Conservation (phyloP, 30 jellyfish, hydroid and myxozoan genomes). For the Cassiopea andromeda region DNA sequence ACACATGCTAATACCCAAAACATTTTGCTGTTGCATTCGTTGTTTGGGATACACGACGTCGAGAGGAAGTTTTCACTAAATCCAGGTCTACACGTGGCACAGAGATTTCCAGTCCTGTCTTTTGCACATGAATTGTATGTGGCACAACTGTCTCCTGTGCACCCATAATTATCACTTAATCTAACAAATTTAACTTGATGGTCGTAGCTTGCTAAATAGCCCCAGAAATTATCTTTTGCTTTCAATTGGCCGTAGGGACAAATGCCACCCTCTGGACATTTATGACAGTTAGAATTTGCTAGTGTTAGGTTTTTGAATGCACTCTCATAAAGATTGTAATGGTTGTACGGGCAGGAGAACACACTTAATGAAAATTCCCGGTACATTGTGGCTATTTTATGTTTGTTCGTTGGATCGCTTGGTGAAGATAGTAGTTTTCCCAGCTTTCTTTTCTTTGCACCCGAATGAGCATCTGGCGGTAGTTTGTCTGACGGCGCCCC, state of each 20-base stretch:
- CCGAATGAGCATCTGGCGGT: not conserved
- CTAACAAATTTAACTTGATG: constrained; percentile 9
- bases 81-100: constrained; percentile 50
- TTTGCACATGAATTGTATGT: constrained; percentile 38
- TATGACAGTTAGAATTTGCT: constrained; percentile 6
- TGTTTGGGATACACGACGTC: constrained; percentile 15
- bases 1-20: constrained; percentile 35
- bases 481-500: no score
- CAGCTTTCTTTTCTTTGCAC: not conserved
- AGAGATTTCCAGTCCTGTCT: constrained; percentile 30
- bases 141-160: constrained; percentile 27
- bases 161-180: constrained; percentile 35
- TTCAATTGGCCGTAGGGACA: constrained; percentile 11
- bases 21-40: constrained; percentile 2
- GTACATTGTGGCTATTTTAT: not conserved
- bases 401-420: not conserved
- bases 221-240: constrained; percentile 55
- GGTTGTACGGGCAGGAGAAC: constrained; percentile 30
- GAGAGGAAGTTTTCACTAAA: constrained; percentile 37
- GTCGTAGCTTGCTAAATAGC: constrained; percentile 12
- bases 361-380: not conserved
- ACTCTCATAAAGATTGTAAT: constrained; percentile 20
- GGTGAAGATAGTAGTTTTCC: not conserved
- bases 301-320: not conserved
- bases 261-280: constrained; percentile 53